Evolutionary conservation across 53 echinoderm and acorn worm species (phyloP), one percentile per base, ranked within the genome.

Genomic region (Antedon mediterranea): DNA sequence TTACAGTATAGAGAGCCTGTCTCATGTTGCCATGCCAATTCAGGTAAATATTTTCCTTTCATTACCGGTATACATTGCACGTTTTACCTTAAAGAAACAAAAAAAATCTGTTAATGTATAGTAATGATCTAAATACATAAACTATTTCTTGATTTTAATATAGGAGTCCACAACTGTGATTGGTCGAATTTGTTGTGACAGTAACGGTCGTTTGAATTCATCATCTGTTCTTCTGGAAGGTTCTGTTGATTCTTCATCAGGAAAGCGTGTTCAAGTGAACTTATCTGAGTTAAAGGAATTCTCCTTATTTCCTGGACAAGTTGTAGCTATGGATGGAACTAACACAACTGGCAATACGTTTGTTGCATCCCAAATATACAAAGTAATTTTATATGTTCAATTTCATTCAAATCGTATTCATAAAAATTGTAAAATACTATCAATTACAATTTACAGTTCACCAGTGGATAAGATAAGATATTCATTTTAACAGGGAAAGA

Each of bases 291-390:
- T 93, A 31, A 84, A 86, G 78, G 88, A 90, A 29, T 93, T 78
- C 78, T 93, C 93, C 32, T 75, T 93, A 32, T 93, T 93, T 84
- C 93, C 90, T 0, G 93, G 93, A 37, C 93, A 93, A 83, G 82
- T 93, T 42, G 82, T 93, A 26, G 86, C 93, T 28, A 32, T 90
- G 78, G 93, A 93, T 0, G 93, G 93, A 31, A 87, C 80, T 78
- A 93, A 93, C 80, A 93, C 84, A 34, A 87, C 88, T 4, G 93
- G 93, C 6, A 80, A 78, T 71, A 88, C 88, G 34, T 73, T 93
- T 81, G 93, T 90, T 31, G 93, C 88, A 31, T 90, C 90, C 7
- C 90, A 88, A 75, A 81, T 93, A 32, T 90, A 86, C 75, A 86
- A 90, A 78, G 93, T 93, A 73, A 43, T 87, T 74, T 57, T 11